These are phyloP conservation scores for Limnodromus scolopaceus DNA, from an alignment of 2,797 vertebrate genomes.

Conservation along the genomic window DNA sequence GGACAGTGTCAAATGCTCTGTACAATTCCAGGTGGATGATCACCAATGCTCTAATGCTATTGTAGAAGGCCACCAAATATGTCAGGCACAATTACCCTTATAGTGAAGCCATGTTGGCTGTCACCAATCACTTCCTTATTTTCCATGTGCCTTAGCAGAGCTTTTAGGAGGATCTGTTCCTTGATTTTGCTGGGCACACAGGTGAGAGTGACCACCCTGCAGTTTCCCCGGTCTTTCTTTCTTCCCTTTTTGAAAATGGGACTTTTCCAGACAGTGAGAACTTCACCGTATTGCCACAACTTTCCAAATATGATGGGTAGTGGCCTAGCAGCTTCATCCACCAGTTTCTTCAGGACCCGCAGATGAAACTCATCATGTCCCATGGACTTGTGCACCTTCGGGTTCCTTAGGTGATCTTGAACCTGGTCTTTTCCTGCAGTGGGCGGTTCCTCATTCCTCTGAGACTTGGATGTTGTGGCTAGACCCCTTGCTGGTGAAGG, in stretches of 20 bases:
- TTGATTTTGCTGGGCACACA: not conserved
- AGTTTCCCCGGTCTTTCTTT: not conserved
- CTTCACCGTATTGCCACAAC: not conserved
- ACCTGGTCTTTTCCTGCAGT: too few relatives aligned
- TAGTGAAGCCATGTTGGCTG: not conserved
- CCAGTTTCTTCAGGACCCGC: too few relatives aligned
- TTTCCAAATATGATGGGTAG: not conserved
- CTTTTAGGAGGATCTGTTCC: not conserved
- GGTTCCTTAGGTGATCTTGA: too few relatives aligned
- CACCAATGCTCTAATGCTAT: not conserved
- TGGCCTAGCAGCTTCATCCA: too few relatives aligned
- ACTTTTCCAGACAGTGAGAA: not conserved
- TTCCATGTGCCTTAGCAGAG: not conserved
- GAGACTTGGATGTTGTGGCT: too few relatives aligned
- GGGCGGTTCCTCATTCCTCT: too few relatives aligned
- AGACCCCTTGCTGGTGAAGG: too few relatives aligned
- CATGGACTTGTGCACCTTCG: too few relatives aligned
- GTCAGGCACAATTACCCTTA: not conserved
- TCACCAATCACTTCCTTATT: not conserved
- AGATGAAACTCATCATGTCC: too few relatives aligned
- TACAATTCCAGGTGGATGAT: not conserved
- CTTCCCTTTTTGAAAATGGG: not conserved
- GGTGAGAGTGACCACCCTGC: not conserved
- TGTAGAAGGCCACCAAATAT: not conserved
- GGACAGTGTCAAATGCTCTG: not conserved